phyloP scores from a whole-genome alignment of 1,140 invertebrate genomes.

The Battus philenor region DNA sequence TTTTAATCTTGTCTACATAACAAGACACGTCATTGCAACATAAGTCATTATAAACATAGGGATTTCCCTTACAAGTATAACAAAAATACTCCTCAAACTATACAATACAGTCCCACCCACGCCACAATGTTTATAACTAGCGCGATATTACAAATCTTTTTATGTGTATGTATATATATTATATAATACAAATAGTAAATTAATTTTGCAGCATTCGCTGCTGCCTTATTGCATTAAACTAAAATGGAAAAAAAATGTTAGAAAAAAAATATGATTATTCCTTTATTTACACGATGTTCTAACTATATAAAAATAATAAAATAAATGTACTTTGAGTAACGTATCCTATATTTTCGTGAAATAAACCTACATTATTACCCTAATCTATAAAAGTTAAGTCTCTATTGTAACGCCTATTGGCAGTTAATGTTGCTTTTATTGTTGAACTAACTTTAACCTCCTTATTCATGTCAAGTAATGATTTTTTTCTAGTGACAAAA shows the following conservation, averaged over 20 bases:
- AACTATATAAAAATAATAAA: conserved; percentile 12
- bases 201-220: conserved; percentile 7
- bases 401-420: too few species aligned
- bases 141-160: conserved; percentile 1
- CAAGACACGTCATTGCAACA: conserved; percentile 8
- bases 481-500: too few species aligned
- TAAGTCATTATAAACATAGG: conserved; percentile 16
- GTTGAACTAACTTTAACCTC: too few species aligned
- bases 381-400: too few species aligned
- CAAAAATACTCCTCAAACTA: conserved; percentile 5
- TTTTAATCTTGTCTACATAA: conserved; percentile 7
- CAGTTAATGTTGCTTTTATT: too few species aligned
- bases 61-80: conserved; percentile 5
- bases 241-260: conserved; percentile 3
- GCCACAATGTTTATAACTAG: not conserved
- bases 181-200: conserved; percentile 11
- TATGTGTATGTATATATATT: conserved; percentile 35
- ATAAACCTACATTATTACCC: too few species aligned
- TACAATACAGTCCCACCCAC: not conserved
- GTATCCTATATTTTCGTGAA: conserved; percentile 7
- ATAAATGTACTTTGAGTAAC: conserved; percentile 24
- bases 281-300: conserved; percentile 41
- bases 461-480: too few species aligned
- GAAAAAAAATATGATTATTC: not conserved
- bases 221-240: conserved; percentile 5